phyloP scores from a whole-genome alignment of 2,797 vertebrate species.

The Neosalanx taihuensis region DNA sequence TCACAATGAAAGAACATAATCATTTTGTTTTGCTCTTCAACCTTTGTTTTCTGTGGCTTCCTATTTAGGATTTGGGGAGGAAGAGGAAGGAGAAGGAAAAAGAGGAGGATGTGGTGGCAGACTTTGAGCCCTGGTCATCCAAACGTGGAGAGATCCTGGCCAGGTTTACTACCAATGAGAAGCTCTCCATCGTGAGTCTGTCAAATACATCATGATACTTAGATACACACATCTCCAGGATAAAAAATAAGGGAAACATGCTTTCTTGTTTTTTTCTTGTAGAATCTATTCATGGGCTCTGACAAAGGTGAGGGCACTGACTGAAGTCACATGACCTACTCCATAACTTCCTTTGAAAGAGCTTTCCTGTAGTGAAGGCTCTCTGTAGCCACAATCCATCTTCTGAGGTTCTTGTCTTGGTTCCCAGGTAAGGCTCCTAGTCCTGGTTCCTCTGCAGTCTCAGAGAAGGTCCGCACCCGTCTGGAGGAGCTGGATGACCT shows the following conservation, averaged over 20 bases:
- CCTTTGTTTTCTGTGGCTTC: slow-evolving; percentile 12
- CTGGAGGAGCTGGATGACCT: slow-evolving; percentile 95
- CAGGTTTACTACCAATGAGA: slow-evolving; percentile 94
- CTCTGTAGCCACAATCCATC: not conserved
- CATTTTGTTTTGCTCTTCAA: not conserved
- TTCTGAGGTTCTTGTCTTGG: not conserved
- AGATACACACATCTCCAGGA: not conserved
- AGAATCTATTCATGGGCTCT: slow-evolving; percentile 95
- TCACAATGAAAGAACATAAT: not conserved
- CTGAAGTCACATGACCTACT: not conserved
- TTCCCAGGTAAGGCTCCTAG: slow-evolving; percentile 76
- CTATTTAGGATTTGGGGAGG: slow-evolving; percentile 77
- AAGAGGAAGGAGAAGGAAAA: slow-evolving; percentile 81
- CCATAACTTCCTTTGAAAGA: not conserved
- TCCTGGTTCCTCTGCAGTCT: slow-evolving; percentile 84
- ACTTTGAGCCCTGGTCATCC: slow-evolving; percentile 91
- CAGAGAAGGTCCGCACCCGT: slow-evolving; percentile 94
- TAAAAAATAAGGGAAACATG: not conserved
- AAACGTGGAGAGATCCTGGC: slow-evolving; percentile 91
- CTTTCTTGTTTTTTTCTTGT: slow-evolving; percentile 29
- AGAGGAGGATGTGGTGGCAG: slow-evolving; percentile 80
- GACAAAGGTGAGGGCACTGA: slow-evolving; percentile 84
- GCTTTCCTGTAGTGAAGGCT: not conserved
- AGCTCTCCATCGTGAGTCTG: slow-evolving; percentile 91
- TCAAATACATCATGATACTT: not conserved